Evolutionary conservation across 2,888 invertebrate species (phyloP), one percentile per base, ranked within the genome.

Genomic region (Boloria euphrosyne): DNA sequence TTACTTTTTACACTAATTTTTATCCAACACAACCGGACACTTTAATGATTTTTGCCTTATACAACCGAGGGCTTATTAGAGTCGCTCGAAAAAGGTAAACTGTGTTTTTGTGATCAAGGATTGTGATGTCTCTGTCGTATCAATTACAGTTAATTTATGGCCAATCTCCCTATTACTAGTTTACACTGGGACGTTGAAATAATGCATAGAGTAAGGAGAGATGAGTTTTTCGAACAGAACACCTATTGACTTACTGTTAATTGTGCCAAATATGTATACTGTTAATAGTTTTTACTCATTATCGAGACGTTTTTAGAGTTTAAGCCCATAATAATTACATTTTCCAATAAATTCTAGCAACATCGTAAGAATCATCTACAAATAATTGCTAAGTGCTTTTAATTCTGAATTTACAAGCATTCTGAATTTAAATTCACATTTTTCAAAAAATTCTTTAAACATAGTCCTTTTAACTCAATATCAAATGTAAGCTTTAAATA

Each of bases 1-100:
- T 66, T 57, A 65, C 53, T 74, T 74, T 73, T 73, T 74, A 69
- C 73, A 52, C 69, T 63, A 61, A 66, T 70, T 65, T 71, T 67
- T 67, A 72, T 70, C 68, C 69, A 57, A 70, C 61, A 69, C 54
- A 69, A 73, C 72, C 69, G 69, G 71, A 55, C 70, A 52, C 63
- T 67, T 68, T 74, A 74, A 74, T 74, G 72, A 74, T 73, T 70
- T 71, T 70, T 57, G 53, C 73, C 73, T 71, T 75, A 73, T 73
- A 66, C 50, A 68, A 65, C 67, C 43, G 22, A 17, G 31, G 47
- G 70, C 73, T 71, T 72, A 74, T 74, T 72, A 73, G 70, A 69
- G 66, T 46, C 47, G 64, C 71, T 70, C 67, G 69, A 63, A 67
- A 72, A 66, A 68, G 72, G 66, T 60, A 69, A 66, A 70, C 67